These are phyloP conservation scores for Knipowitschia caucasica DNA, from an alignment of 2,797 vertebrate species.

Conservation along the genomic window DNA sequence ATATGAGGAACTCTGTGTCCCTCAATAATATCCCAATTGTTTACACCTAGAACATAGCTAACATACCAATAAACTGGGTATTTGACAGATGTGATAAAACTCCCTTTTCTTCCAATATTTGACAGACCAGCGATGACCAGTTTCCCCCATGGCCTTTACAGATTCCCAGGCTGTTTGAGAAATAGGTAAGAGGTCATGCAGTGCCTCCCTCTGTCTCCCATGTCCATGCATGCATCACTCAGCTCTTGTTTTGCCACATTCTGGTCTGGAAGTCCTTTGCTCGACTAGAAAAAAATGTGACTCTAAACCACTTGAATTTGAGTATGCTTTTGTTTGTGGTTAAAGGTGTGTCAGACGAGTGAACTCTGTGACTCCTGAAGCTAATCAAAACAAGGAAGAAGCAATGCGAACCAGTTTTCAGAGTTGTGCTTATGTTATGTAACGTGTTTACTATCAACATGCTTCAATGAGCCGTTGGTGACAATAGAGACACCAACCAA, in stretches of 20 bases:
- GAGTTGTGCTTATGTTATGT: not conserved
- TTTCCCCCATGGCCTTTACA: too few species aligned
- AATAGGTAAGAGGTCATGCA: conserved; percentile 61
- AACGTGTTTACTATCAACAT: not conserved
- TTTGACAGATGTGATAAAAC: too few species aligned
- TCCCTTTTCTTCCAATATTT: too few species aligned
- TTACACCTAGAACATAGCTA: too few species aligned
- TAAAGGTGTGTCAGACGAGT: conserved; percentile 23
- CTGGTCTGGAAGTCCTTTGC: too few species aligned
- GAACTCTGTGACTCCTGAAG: conserved; percentile 24
- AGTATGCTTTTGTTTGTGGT: conserved; percentile 26
- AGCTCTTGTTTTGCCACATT: conserved; percentile 31
- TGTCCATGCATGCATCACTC: conserved; percentile 27
- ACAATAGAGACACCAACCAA: too few species aligned
- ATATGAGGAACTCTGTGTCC: conserved; percentile 9
- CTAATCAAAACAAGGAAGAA: conserved; percentile 16
- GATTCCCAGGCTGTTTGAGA: conserved; percentile 37
- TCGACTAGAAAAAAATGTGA: not conserved
- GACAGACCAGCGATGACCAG: too few species aligned
- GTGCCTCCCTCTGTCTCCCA: conserved; percentile 8
- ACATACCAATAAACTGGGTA: too few species aligned
- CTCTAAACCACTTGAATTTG: conserved; percentile 13
- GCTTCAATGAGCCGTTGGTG: not conserved
- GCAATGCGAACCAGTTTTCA: not conserved
- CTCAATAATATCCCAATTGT: too few species aligned